Evolutionary conservation across 2,888 invertebrate species (phyloP).

Genomic region (Amiota mariae): DNA sequence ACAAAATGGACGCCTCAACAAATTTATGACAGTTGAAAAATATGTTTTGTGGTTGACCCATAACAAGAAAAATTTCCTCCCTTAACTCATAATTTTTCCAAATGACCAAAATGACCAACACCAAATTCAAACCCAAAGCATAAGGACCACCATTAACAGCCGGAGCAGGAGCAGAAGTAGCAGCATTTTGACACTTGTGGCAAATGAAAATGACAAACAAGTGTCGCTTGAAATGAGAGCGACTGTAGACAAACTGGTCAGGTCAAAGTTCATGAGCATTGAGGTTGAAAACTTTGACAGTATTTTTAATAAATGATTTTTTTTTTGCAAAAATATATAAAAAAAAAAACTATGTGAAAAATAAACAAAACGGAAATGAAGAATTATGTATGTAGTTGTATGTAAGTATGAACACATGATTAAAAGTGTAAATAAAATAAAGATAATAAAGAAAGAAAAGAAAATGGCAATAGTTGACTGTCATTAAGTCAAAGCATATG

Average conservation of each 20-base stretch:
- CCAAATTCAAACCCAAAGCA: background rate
- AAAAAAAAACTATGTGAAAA: slow-evolving; percentile 39
- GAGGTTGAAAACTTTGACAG: slow-evolving; percentile 19
- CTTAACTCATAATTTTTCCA: no score
- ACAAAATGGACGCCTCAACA: background rate
- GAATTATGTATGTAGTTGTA: slow-evolving; percentile 28
- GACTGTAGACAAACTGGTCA: background rate
- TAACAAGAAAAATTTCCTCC: background rate
- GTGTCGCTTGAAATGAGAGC: background rate
- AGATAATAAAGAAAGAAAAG: background rate
- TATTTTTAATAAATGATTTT: background rate
- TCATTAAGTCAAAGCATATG: background rate
- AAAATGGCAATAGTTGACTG: background rate
- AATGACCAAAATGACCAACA: background rate
- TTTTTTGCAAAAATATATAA: background rate
- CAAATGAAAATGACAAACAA: slow-evolving; percentile 23
- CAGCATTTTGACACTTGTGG: slow-evolving; percentile 32
- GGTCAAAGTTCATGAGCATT: slow-evolving; percentile 1
- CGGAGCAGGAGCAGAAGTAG: background rate
- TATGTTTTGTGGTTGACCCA: slow-evolving; percentile 27
- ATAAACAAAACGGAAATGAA: slow-evolving; percentile 55
- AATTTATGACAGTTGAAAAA: slow-evolving; percentile 34
- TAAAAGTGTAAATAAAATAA: background rate
- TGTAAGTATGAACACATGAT: slow-evolving; percentile 27
- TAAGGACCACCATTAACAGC: background rate